phyloP scores from a whole-genome alignment of 2,797 vertebrate genomes.

The Ispidina picta region DNA sequence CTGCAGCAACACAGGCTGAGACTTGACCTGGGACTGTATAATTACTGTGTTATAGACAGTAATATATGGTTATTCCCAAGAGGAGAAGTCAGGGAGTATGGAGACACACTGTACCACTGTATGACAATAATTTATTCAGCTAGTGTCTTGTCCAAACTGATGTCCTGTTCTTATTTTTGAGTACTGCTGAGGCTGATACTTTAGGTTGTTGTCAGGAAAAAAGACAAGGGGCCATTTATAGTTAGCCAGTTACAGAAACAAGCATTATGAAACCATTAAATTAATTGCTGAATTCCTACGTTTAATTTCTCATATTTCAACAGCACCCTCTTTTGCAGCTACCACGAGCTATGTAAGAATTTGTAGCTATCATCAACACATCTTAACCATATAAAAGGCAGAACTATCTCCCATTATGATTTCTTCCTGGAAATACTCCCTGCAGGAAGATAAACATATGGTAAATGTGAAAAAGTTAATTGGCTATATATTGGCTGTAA shows the following conservation, averaged over 20 bases:
- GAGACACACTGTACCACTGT: neutral
- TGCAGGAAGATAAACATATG: slow-evolving; percentile 69
- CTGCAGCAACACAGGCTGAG: fast-evolving
- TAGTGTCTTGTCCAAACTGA: neutral
- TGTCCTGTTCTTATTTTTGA: neutral
- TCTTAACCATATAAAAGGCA: slow-evolving; percentile 46
- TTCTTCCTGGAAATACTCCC: slow-evolving; percentile 68
- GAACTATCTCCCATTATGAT: slow-evolving; percentile 56
- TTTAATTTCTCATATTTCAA: neutral
- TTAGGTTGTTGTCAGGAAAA: neutral
- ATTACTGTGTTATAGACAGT: neutral
- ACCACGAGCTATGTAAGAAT: slow-evolving; percentile 5
- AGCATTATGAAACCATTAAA: neutral
- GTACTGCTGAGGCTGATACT: neutral
- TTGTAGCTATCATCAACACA: slow-evolving; percentile 49
- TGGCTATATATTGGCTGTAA: slow-evolving; percentile 68
- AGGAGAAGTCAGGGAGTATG: neutral
- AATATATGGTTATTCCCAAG: neutral
- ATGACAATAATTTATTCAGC: neutral
- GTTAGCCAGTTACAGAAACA: neutral
- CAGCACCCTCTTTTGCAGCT: neutral
- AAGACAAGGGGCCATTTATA: neutral
- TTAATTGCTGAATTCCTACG: neutral
- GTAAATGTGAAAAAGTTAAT: slow-evolving; percentile 74
- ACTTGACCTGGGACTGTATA: neutral